These are phyloP conservation scores for Paraplagusia blochii DNA, from an alignment of 2,113 vertebrate genomes.

Conservation along the genomic window DNA sequence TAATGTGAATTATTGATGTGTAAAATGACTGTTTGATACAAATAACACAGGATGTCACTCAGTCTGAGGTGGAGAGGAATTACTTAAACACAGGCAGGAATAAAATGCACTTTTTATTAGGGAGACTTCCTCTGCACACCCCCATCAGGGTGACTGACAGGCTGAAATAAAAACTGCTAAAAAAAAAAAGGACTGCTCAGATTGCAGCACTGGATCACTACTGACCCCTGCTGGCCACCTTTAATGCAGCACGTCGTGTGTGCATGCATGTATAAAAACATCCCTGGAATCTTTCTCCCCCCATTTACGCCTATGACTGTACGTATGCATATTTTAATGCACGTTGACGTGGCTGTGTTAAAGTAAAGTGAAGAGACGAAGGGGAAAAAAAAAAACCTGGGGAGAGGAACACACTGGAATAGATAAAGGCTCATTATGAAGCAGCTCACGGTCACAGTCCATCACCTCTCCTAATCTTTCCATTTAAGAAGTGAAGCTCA, in stretches of 20 bases:
- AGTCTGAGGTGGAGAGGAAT: not conserved
- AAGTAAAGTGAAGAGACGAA: conserved; percentile 29
- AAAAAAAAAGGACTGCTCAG: conserved; percentile 8
- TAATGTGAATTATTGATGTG: conserved; percentile 12
- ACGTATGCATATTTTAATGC: conserved; percentile 25
- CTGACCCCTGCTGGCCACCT: conserved; percentile 74
- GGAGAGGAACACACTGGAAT: conserved; percentile 37
- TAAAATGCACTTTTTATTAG: conserved; percentile 17
- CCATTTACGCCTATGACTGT: not conserved
- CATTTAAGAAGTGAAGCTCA: conserved; percentile 64
- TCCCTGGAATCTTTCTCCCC: conserved; percentile 7
- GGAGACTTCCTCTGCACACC: conserved; percentile 20
- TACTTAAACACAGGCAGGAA: not conserved
- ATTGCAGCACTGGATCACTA: conserved; percentile 60
- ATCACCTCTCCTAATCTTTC: conserved; percentile 70
- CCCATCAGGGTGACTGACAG: conserved; percentile 39
- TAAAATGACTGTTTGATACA: conserved; percentile 13
- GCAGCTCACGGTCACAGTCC: conserved; percentile 71
- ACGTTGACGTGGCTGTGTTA: conserved; percentile 18
- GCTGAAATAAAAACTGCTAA: conserved; percentile 37
- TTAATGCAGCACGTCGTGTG: conserved; percentile 28
- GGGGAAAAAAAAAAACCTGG: not conserved
- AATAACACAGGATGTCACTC: not conserved
- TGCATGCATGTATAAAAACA: not conserved
- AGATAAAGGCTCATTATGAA: conserved; percentile 63